Percentiles rank a stretch among this genome's conserved stretches.
Evolutionary conservation across 1,140 invertebrate genomes (phyloP).

Genomic region (Diachasma alloeum): DNA sequence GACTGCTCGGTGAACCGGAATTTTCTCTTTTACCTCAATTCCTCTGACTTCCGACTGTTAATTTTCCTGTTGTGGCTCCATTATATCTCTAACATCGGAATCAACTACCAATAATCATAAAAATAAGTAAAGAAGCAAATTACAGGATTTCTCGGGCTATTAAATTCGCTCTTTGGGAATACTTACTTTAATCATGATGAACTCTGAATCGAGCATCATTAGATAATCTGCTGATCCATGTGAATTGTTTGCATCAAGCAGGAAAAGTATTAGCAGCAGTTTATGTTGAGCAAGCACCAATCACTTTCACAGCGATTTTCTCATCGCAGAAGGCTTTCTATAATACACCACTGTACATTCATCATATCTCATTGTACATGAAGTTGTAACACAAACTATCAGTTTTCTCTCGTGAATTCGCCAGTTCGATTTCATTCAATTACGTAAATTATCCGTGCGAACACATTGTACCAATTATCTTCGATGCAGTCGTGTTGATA

Average conservation of each 20-base stretch:
- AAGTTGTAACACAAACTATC: not conserved
- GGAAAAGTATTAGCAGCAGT: not conserved
- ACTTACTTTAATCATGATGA: not conserved
- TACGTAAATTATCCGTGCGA: not conserved
- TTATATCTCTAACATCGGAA: conserved; percentile 6
- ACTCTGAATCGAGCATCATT: not conserved
- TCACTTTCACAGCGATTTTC: not conserved
- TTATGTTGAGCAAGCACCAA: not conserved
- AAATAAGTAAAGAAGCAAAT: not conserved
- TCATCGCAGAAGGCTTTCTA: not conserved
- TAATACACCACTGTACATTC: not conserved
- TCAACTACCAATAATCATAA: conserved; percentile 12
- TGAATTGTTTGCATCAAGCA: not conserved
- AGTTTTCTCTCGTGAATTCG: not conserved
- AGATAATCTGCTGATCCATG: not conserved
- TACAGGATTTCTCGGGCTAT: not conserved
- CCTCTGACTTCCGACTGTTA: conserved; percentile 22
- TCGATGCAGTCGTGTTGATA: not conserved
- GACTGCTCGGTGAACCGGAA: conserved; percentile 11
- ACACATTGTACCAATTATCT: not conserved
- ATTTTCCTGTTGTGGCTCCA: conserved; percentile 21
- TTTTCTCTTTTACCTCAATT: conserved; percentile 20
- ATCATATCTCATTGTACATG: not conserved
- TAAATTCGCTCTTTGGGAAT: not conserved
- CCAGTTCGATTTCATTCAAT: not conserved